Conservation (phyloP, 2,113 vertebrate genomes). For the Nibea albiflora region DNA sequence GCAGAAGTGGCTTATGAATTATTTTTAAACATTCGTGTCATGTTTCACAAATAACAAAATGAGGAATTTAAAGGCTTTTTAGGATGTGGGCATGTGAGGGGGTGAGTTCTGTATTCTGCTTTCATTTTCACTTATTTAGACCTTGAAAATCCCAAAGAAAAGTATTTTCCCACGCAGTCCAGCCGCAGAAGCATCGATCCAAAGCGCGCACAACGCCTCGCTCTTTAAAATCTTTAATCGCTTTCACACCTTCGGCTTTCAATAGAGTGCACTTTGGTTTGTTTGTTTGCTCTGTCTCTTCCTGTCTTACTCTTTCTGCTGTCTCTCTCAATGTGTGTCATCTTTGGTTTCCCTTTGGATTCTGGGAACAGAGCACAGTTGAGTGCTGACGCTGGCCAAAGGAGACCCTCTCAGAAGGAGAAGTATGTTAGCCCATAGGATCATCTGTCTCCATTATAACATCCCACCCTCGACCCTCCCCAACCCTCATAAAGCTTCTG, state of each 20-base stretch:
- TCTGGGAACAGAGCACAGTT: constrained; percentile 84
- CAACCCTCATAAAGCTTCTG: constrained; percentile 56
- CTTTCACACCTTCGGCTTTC: constrained; percentile 18
- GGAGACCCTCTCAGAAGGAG: constrained; percentile 82
- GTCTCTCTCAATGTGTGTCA: constrained; percentile 61
- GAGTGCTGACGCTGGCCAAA: constrained; percentile 82
- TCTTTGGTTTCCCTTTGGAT: constrained; percentile 67
- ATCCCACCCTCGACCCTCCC: constrained; percentile 54
- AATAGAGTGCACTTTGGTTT: constrained; percentile 34
- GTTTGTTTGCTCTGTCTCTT: constrained; percentile 57
- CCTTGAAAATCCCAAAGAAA: background rate
- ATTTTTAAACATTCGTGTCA: too few species aligned
- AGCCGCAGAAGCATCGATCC: constrained; percentile 5
- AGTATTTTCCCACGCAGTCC: background rate
- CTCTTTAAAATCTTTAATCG: background rate
- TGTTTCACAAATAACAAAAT: constrained; percentile 7
- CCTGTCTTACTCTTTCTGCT: constrained; percentile 60
- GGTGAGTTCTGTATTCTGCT: background rate
- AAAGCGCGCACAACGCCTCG: background rate
- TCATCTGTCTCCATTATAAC: constrained; percentile 69
- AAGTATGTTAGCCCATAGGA: constrained; percentile 82
- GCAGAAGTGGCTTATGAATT: constrained; percentile 11
- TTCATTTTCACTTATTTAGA: constrained; percentile 27
- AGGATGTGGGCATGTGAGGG: background rate
- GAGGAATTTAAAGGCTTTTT: constrained; percentile 16